These are phyloP conservation scores for Schizopygopsis pylzovi DNA, from an alignment of 2,797 vertebrate genomes.

Conservation along the genomic window DNA sequence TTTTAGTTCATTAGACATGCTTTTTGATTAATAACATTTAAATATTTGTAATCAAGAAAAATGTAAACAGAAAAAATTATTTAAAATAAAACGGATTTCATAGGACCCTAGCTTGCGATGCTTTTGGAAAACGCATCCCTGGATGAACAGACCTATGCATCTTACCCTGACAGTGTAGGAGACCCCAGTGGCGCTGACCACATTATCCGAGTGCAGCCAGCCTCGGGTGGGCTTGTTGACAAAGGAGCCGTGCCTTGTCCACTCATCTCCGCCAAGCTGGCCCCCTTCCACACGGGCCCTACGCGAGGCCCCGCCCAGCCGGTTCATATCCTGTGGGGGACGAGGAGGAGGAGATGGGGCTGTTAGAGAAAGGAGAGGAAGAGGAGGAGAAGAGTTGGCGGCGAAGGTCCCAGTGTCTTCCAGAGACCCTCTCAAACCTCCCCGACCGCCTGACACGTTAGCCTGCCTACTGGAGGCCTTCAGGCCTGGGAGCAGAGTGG, in stretches of 20 bases:
- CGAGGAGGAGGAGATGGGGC: slow-evolving; percentile 83
- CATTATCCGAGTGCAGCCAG: slow-evolving; percentile 94
- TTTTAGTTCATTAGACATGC: no score
- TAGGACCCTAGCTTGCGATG: neutral
- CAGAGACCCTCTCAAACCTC: slow-evolving; percentile 56
- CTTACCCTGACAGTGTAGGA: slow-evolving; percentile 93
- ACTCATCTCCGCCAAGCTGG: slow-evolving; percentile 96
- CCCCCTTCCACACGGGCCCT: slow-evolving; percentile 97
- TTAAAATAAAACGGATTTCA: no score
- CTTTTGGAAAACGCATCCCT: neutral
- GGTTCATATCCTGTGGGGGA: slow-evolving; percentile 98
- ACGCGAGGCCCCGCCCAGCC: slow-evolving; percentile 91
- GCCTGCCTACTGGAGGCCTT: slow-evolving; percentile 72
- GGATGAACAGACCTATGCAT: neutral
- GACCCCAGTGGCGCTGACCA: slow-evolving; percentile 94
- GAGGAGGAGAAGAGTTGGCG: slow-evolving; percentile 76
- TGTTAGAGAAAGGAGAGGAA: slow-evolving; percentile 76
- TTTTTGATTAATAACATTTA: no score
- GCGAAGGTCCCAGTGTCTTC: slow-evolving; percentile 62
- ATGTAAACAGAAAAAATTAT: no score
- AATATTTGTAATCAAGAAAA: no score
- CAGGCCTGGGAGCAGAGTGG: slow-evolving; percentile 81
- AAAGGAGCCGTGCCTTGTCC: slow-evolving; percentile 97
- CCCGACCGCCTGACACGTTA: slow-evolving; percentile 56
- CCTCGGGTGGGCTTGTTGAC: slow-evolving; percentile 97